A percentile compares a stretch with the other conserved stretches of the same genome.
Conservation (phyloP, 1,140 invertebrate species). For the Ganaspis sp. region DNA sequence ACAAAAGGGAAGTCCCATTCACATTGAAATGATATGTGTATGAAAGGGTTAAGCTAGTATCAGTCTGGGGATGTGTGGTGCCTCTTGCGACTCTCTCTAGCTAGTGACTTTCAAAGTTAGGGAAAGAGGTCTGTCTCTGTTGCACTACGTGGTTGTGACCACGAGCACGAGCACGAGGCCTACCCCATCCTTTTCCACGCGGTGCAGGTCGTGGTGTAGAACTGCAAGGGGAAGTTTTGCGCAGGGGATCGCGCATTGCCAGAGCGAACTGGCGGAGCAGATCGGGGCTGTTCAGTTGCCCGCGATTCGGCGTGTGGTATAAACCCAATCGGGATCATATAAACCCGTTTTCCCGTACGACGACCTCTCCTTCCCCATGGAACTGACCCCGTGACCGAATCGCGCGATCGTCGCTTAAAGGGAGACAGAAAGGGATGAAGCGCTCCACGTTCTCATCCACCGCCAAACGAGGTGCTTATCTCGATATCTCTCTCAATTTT, state of each 20-base stretch:
- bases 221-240: constrained; percentile 68
- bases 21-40: not conserved
- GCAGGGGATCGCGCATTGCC: constrained; percentile 72
- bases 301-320: constrained; percentile 74
- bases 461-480: not conserved
- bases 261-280: constrained; percentile 53
- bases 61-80: constrained; percentile 28
- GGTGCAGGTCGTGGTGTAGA: constrained; percentile 52
- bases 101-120: not conserved
- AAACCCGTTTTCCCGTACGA: constrained; percentile 20
- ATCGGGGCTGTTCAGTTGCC: constrained; percentile 72
- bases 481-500: not conserved
- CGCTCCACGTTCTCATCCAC: not conserved
- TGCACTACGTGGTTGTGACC: constrained; percentile 27
- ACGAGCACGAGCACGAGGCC: constrained; percentile 39
- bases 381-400: constrained; percentile 36
- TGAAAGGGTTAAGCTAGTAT: constrained; percentile 37
- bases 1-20: not conserved
- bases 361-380: constrained; percentile 39
- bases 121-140: not conserved
- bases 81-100: not conserved
- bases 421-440: constrained; percentile 8
- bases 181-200: constrained; percentile 51
- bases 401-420: constrained; percentile 20
- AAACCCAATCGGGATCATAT: constrained; percentile 39